Evolutionary conservation across 2,888 invertebrate species (phyloP), one percentile per base, ranked within the genome.

Genomic region (Neuroscelio doddi): DNA sequence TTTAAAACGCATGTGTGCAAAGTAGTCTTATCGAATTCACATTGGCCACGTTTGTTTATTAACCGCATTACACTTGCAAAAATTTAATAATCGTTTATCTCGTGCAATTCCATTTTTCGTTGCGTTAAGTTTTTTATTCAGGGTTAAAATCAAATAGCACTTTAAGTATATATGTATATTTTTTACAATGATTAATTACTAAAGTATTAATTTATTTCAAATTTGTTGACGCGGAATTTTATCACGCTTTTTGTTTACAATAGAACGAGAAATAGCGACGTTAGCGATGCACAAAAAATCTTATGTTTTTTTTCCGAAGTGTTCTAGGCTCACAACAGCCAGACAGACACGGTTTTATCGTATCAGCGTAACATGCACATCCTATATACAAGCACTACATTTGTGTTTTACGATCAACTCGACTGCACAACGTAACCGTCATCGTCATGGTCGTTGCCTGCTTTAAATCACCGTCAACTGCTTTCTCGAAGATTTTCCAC

Each of bases 371-470:
- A 21, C 21, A 2, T 3, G 21, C 21, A 5, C 5, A 5, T 1
- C 17, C 8, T 38, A 38, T 16, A 36, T 5, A 21, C 51, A 14
- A 26, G 8, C 10, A 21, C 27, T 46, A 39, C 58, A 45, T 51
- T 46, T 44, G 27, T 55, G 36, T 62, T 55, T 62, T 46, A 62
- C 51, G 36, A 41, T 41, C 51, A 8, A 17, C 45, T 27, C 34
- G 17, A 29, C 30, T 55, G 39, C 55, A 27, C 42, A 38, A 47
- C 45, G 41, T 52, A 63, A 57, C 52, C 57, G 52, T 51, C 64
- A 53, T 53, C 64, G 57, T 64, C 49, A 64, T 51, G 57, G 44
- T 45, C 39, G 57, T 26, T 64, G 64, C 46, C 41, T 36, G 52
- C 53, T 50, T 57, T 44, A 53, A 64, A 58, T 58, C 53, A 57